Conservation (phyloP, 2,113 vertebrate genomes). For the Istiophorus platypterus region DNA sequence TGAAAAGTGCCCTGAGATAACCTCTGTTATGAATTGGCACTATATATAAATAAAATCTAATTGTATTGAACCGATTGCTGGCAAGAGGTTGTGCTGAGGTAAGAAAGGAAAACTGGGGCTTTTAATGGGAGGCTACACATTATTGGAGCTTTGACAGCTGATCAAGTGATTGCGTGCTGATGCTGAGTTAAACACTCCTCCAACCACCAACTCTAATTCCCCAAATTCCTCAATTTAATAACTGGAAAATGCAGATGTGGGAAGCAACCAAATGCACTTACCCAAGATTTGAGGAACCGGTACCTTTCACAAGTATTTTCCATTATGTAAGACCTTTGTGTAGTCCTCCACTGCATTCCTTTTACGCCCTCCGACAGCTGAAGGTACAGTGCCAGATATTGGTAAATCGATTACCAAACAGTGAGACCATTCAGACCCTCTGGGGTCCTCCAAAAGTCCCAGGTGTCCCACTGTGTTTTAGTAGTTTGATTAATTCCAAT, state of each 20-base stretch:
- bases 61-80: background rate
- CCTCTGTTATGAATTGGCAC: too few relatives aligned
- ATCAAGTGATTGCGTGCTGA: conserved; percentile 25
- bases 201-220: conserved; percentile 18
- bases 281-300: background rate
- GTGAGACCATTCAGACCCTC: background rate
- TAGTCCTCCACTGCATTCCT: background rate
- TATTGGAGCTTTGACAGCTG: conserved; percentile 38
- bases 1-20: too few relatives aligned
- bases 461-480: background rate
- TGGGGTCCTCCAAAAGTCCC: background rate
- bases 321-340: background rate
- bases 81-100: conserved; percentile 15
- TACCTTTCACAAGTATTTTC: conserved; percentile 22
- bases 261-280: background rate
- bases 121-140: conserved; percentile 30
- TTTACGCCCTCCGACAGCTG: too few relatives aligned
- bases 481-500: background rate
- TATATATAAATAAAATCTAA: too few relatives aligned
- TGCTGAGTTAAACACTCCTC: background rate
- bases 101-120: conserved; percentile 12
- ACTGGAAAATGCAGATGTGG: conserved; percentile 30
- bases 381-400: too few relatives aligned
- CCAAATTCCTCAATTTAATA: conserved; percentile 44
- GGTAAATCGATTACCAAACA: background rate